Evolutionary conservation across 2,113 vertebrate genomes (phyloP).

Genomic region (Psittacara wagleri): DNA sequence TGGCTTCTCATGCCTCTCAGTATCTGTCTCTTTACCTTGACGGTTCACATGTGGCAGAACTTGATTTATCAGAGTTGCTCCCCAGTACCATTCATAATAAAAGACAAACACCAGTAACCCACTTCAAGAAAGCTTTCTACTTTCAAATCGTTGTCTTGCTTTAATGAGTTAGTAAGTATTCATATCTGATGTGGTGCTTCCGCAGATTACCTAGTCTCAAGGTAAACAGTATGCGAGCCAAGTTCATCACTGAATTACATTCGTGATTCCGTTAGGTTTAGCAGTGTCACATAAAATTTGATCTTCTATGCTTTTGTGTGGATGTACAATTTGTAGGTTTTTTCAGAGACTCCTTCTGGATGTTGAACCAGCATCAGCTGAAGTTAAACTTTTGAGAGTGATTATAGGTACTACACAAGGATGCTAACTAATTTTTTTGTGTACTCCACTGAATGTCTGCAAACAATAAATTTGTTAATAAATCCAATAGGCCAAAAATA

Average conservation of each 20-base stretch:
- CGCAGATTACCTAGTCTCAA: neutral
- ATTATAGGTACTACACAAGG: neutral
- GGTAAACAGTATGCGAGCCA: neutral
- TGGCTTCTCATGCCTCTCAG: neutral
- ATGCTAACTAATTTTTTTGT: neutral
- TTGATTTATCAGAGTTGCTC: neutral
- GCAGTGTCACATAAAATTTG: neutral
- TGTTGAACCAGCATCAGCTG: neutral
- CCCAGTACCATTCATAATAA: neutral
- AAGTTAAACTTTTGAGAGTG: neutral
- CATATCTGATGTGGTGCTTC: neutral
- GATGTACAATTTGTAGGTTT: neutral
- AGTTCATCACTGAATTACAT: neutral
- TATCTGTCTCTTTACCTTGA: neutral
- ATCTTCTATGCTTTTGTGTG: neutral
- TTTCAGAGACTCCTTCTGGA: neutral
- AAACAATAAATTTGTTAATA: neutral
- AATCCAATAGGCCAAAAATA: neutral
- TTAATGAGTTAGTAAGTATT: neutral
- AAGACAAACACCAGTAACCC: neutral
- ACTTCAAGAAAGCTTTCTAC: neutral
- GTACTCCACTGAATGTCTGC: neutral
- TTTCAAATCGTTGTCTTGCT: neutral
- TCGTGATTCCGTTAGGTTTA: neutral
- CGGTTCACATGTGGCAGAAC: rapidly evolving